Base-by-base conservation (phyloP, 2,113 vertebrate species). In the Saimiri boliviensis region DNA sequence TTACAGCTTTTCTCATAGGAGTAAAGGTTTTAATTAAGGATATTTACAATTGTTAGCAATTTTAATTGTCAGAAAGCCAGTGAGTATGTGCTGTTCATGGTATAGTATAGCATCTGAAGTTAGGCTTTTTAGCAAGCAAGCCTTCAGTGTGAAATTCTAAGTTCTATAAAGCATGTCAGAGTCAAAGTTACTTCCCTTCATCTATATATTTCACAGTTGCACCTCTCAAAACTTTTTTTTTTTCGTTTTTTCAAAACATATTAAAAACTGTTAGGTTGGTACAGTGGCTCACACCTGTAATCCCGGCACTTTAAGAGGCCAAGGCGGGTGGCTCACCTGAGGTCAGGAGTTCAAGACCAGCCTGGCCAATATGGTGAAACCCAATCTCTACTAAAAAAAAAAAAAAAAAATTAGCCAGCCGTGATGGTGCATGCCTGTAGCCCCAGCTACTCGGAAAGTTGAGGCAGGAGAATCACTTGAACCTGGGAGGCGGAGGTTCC, bases 61-160 rank as follows among this genome's bases (percentile, higher is more conserved):
- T 86, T 89, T 77, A 92, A 68, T 92, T 47, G 37, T 90, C 63
- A 80, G 37, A 66, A 90, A 90, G 37, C 23, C 73, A 40, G 32
- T 11, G 30, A 66, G 37, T 71, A 2, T 85, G 60, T 96, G 40
- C 52, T 91, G 30, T 25, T 88, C 47, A 30, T 35, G 58, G 21
- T 56, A 32, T 63, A 84, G 30, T 58, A 2, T 90, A 82, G 81
- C 19, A 56, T 79, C 47, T 85, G 32, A 56, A 68, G 21, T 88
- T 16, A 42, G 70, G 12, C 56, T 68, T 76, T 87, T 93, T 9
- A 73, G 23, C 89, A 96, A 89, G 85, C 85, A 96, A 87, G 85
- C 8, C 85, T 95, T 92, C 32, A 17, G 58, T 91, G 90, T 88
- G 73, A 88, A 86, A 76, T 94, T 90, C 40, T 96, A 42, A 93